Evolutionary conservation across 2,113 vertebrate species (phyloP), one percentile per base, ranked within the genome.

Genomic region (Tragelaphus buxtoni): DNA sequence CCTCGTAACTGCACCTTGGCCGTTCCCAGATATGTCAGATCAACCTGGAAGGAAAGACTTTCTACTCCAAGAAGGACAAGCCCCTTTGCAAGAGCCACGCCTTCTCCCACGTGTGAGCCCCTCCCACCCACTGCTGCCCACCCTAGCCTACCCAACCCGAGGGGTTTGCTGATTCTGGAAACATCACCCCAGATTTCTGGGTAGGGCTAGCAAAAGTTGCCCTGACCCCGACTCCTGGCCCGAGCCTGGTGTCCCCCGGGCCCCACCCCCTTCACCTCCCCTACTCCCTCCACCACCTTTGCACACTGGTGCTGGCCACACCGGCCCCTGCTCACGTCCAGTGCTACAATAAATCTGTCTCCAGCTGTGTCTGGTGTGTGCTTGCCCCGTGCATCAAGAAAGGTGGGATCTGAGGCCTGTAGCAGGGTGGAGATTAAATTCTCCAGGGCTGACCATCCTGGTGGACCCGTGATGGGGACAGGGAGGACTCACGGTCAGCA

Each of bases 41-140:
- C 98, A 99, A 99, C 98, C 98, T 99, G 98, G 99, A 99, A 99
- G 99, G 99, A 97, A 99, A 99, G 99, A 99, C 99, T 0, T 99
- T 99, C 99, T 99, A 99, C 98, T 99, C 99, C 94, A 99, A 99
- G 99, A 99, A 99, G 98, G 99, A 99, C 98, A 99, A 99, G 98
- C 99, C 99, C 1, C 99, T 99, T 97, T 99, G 99, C 99, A 99
- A 99, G 99, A 99, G 99, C 98, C 99, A 99, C 0, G 99, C 99
- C 97, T 99, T 99, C 96, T 99, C 99, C 97, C 99, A 99, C 0
- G 99, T 99, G 97, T 99, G 99, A 99, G 77, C 93, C 61, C 72
- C 84, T 20, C 1, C 30, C 86, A 30, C 55, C 90, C 45, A 56
- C 89, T 39, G 56, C 95, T 74, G 95, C 96, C 90, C 47, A 22